Evolutionary conservation across 35 echinoderm and acorn worm genomes (phyloP), one percentile per base, ranked within the genome.

Genomic region (Apostichopus japonicus): DNA sequence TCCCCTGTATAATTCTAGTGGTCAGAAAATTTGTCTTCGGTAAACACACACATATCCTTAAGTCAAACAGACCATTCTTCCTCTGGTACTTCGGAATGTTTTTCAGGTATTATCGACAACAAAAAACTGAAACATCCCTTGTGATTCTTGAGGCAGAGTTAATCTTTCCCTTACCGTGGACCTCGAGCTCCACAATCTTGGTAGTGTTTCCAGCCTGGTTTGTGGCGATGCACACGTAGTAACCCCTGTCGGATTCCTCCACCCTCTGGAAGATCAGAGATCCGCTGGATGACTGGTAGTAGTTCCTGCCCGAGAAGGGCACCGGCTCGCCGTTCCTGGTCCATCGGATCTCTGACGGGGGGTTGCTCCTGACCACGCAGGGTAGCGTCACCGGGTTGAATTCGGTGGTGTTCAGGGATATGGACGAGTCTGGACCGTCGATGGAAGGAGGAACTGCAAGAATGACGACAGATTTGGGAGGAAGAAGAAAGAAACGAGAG

Each of bases 131-230:
- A 44, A 4, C 33, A 44, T 44, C 33, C 3, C 33, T 44, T 44
- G 33, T 44, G 27, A 59, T 59, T 13, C 11, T 59, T 59, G 57
- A 61, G 57, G 57, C 57, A 61, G 13, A 61, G 7, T 61, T 61
- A 8, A 10, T 61, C 13, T 75, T 72, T 75, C 11, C 21, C 63
- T 89, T 52, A 98, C 96, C 91, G 77, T 88, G 93, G 6, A 98
- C 93, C 57, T 90, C 90, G 4, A 98, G 80, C 14, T 70, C 88
- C 23, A 94, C 75, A 72, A 73, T 92, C 62, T 92, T 94, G 67
- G 96, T 92, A 53, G 59, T 84, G 73, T 98, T 98, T 16, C 96
- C 96, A 56, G 96, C 96, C 11, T 89, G 73, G 79, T 98, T 98
- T 56, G 90, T 84, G 1, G 96, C 96, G 1, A 95, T 84, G 90